Conservation (phyloP, 2,797 vertebrate species). For the Nannoperca australis region DNA sequence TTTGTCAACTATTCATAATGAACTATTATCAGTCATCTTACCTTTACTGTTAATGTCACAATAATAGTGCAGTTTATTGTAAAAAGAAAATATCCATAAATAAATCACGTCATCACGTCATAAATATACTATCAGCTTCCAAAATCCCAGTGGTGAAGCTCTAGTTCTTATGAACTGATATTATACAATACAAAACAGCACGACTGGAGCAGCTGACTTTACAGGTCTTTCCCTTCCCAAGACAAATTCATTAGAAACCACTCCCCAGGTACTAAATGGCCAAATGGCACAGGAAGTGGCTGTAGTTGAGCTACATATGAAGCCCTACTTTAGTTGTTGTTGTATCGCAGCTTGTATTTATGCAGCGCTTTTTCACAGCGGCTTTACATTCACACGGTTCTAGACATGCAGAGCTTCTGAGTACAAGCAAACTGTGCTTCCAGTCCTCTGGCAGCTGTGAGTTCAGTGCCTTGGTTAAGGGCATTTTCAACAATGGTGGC, state of each 20-base stretch:
- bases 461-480: conserved; percentile 64
- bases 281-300: not conserved
- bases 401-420: not conserved
- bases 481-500: conserved; percentile 42
- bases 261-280: not conserved
- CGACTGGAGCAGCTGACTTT: not conserved
- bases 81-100: not conserved
- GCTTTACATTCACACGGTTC: not conserved
- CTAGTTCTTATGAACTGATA: not conserved
- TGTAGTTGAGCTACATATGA: not conserved
- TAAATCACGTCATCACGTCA: not conserved
- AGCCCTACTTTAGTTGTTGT: not conserved
- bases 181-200: not conserved
- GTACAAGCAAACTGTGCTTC: conserved; percentile 13
- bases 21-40: not conserved
- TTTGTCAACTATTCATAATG: not conserved
- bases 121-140: not conserved
- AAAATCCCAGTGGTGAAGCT: not conserved
- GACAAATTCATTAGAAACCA: not conserved
- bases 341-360: not conserved
- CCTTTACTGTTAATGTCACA: not conserved
- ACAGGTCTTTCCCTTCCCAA: not conserved
- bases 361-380: not conserved
- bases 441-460: conserved; percentile 40
- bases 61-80: not conserved